Evolutionary conservation across 1,140 invertebrate species (phyloP), one percentile per base, ranked within the genome.

Genomic region (Caerostris darwini): DNA sequence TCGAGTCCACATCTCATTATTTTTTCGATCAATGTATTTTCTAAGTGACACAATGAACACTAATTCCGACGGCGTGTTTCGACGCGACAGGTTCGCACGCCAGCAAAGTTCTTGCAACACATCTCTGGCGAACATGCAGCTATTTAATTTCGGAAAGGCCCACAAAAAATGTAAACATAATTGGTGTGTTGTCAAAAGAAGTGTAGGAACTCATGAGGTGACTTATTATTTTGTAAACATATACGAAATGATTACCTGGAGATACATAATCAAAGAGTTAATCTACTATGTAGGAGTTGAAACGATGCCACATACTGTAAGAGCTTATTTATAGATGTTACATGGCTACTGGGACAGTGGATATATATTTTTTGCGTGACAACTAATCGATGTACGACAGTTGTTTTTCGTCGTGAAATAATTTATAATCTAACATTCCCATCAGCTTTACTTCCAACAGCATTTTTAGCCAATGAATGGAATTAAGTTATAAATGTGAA

Each of bases 11-110:
- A 82, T 94, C 92, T 94, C 92, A 94, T 94, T 94, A 94, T 94
- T 88, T 88, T 81, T 34, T 61, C 50, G 86, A 88, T 94, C 92
- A 71, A 94, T 94, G 59, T 58, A 19, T 89, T 88, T 89, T 89
- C 92, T 89, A 88, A 94, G 82, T 88, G 92, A 94, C 85, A 88
- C 69, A 89, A 88, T 89, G 92, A 89, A 94, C 71, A 64, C 85
- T 89, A 82, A 94, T 94, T 94, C 64, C 85, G 53, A 77, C 91
- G n/a, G 19, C 90, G 54, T 54, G 90, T 58, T 69, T 69, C 56
- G 59, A 34, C 77, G 67, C 53, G 57, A 54, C 57, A 53, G 4
- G n/a, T 57, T 67, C 34, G 90, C 90, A 92, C 71, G 90, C 90
- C 17, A 92, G 8, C n/a, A 19, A 4, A 10, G 8, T 57, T 67